Evolutionary conservation across 2,888 invertebrate species (phyloP).

Genomic region (Bhutanitis thaidina): DNA sequence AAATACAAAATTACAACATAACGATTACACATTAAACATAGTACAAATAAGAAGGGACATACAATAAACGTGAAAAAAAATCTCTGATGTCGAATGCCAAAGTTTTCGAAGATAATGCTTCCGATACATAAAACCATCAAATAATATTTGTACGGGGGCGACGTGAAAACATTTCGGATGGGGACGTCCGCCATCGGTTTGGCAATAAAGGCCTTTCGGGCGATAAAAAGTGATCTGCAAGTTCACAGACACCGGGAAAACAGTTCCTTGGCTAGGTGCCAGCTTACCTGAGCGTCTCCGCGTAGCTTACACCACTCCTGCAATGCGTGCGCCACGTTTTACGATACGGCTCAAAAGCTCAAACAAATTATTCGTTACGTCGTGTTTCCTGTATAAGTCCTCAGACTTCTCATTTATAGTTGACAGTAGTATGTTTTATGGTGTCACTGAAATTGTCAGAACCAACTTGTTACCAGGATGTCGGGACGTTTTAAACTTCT

Average conservation of each 20-base stretch:
- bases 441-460: not conserved
- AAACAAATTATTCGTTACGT: constrained; percentile 74
- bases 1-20: too few relatives aligned
- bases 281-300: constrained; percentile 60
- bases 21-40: too few relatives aligned
- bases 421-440: constrained; percentile 43
- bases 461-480: too few relatives aligned
- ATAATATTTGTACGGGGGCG: constrained; percentile 72
- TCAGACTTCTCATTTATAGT: constrained; percentile 66
- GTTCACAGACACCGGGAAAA: constrained; percentile 76
- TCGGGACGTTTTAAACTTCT: too few relatives aligned
- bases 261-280: constrained; percentile 73
- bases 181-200: constrained; percentile 64
- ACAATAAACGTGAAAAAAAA: not conserved
- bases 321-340: constrained; percentile 13
- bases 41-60: too few relatives aligned
- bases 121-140: constrained; percentile 77
- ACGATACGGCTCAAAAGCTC: constrained; percentile 61
- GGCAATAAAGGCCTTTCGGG: constrained; percentile 78
- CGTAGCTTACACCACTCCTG: constrained; percentile 2
- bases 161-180: constrained; percentile 64
- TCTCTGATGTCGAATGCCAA: constrained; percentile 48
- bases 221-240: constrained; percentile 80
- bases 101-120: constrained; percentile 75
- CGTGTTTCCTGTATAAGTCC: constrained; percentile 65